Evolutionary conservation across 1,140 invertebrate genomes (phyloP), one percentile per base, ranked within the genome.

Genomic region (Battus philenor): DNA sequence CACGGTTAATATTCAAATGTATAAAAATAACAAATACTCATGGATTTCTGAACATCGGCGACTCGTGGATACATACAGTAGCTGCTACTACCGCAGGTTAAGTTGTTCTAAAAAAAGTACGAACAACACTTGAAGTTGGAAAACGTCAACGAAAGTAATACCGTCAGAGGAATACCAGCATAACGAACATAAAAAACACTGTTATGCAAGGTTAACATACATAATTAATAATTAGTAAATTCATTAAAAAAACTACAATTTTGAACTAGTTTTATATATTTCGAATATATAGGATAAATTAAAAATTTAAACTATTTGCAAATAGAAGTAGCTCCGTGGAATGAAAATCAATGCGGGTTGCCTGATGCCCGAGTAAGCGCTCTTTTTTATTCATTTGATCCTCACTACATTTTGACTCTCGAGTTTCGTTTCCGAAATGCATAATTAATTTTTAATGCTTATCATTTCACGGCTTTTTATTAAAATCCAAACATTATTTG

Each of bases 331-430:
- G 50, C 48, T 48, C 17, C 22, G 15, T 33, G 44, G 16, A 18
- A 36, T 12, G 34, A 70, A 74, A 77, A 77, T 74, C 70, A 59
- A 77, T 74, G 59, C 54, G 44, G 44, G 65, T 74, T 70, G 73
- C 68, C 47, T 39, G 30, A 30, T n/a, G 47, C 54, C 73, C 70
- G 72, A 77, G 47, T 51, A 39, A 27, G 49, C 44, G 24, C 46
- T 47, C 36, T 12, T 38, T 44, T 26, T 54, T 39, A 16, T 50
- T 17, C 26, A 30, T 48, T 38, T 29, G 27, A 31, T 22, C 34
- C 50, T 52, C 33, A 54, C 38, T 43, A 50, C 32, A 12, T 26
- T 54, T 34, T 17, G 49, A 30, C 33, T n/a, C 18, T 30, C 24
- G 10, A 13, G 18, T 38, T 32, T 45, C 38, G 20, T 17, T 39